Percentiles rank a stretch among this genome's conserved stretches.
Evolutionary conservation across 1,140 invertebrate genomes (phyloP).

Genomic region (Macrocentrus cingulum): DNA sequence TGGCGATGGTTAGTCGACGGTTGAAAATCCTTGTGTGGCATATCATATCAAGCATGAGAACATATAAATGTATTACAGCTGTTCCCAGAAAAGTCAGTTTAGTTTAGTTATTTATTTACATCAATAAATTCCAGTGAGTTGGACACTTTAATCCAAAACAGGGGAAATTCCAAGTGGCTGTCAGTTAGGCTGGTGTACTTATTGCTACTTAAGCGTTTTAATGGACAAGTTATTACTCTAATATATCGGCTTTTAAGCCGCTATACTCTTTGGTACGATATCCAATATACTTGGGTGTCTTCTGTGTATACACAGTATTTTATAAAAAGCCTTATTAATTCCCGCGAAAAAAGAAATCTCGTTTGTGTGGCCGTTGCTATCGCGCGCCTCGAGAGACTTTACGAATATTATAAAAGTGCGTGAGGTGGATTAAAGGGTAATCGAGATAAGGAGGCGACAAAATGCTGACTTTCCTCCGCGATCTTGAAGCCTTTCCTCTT

Average conservation of each 20-base stretch:
- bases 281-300: conserved; percentile 2
- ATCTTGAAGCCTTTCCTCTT: conserved; percentile 6
- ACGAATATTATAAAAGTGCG: conserved; percentile 26
- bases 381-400: conserved; percentile 1
- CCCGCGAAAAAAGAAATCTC: no score
- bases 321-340: no score
- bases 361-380: no score
- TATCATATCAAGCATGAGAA: not conserved
- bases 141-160: conserved; percentile 51
- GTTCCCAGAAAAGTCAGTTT: no score
- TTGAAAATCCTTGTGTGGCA: no score
- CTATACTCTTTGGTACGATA: conserved; percentile 3
- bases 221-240: conserved; percentile 57
- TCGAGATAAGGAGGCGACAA: conserved; percentile 24
- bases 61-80: no score
- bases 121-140: conserved; percentile 43
- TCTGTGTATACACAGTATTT: no score
- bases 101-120: conserved; percentile 39
- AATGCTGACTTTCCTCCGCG: conserved; percentile 24
- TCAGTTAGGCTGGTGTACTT: conserved; percentile 52
- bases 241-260: conserved; percentile 49
- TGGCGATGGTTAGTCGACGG: no score
- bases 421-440: conserved; percentile 28
- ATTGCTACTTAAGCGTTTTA: conserved; percentile 55
- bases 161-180: conserved; percentile 46